These are phyloP conservation scores for Micromys minutus DNA, from an alignment of 2,113 vertebrate genomes.

Conservation along the genomic window DNA sequence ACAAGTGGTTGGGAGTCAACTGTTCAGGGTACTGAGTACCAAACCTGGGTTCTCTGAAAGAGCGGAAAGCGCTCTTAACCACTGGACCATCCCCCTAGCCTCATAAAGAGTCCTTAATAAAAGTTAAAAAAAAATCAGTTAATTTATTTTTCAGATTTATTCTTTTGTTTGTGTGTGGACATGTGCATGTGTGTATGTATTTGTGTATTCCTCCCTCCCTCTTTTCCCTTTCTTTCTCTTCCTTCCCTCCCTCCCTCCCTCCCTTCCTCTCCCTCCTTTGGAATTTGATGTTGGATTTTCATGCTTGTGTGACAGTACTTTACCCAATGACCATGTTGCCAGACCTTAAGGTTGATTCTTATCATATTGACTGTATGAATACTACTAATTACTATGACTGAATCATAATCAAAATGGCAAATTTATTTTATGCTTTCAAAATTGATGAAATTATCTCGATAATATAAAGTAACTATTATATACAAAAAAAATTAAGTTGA, in stretches of 20 bases:
- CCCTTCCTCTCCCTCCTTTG: too few species aligned
- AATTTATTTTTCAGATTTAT: constrained; percentile 35
- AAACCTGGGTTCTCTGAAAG: neutral
- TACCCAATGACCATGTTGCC: neutral
- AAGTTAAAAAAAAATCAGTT: too few species aligned
- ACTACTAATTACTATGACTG: constrained; percentile 22
- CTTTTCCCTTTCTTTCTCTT: accelerated
- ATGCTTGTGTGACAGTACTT: neutral
- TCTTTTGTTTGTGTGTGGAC: neutral
- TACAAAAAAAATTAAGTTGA: constrained; percentile 49
- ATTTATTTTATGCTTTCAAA: constrained; percentile 33
- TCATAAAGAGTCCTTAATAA: constrained; percentile 7
- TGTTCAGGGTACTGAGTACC: neutral
- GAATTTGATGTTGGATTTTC: neutral
- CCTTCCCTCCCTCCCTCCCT: accelerated
- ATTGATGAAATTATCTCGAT: constrained; percentile 26
- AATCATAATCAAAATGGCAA: constrained; percentile 37
- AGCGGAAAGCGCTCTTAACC: neutral
- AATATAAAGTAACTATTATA: neutral
- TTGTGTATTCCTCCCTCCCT: neutral
- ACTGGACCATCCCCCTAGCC: neutral
- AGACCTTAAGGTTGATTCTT: neutral
- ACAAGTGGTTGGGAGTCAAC: neutral
- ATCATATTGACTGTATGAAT: neutral
- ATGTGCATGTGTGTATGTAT: too few species aligned